Evolutionary conservation across 2,113 vertebrate species (phyloP), one percentile per base, ranked within the genome.

Genomic region (Cyprinodon brontotheroides): DNA sequence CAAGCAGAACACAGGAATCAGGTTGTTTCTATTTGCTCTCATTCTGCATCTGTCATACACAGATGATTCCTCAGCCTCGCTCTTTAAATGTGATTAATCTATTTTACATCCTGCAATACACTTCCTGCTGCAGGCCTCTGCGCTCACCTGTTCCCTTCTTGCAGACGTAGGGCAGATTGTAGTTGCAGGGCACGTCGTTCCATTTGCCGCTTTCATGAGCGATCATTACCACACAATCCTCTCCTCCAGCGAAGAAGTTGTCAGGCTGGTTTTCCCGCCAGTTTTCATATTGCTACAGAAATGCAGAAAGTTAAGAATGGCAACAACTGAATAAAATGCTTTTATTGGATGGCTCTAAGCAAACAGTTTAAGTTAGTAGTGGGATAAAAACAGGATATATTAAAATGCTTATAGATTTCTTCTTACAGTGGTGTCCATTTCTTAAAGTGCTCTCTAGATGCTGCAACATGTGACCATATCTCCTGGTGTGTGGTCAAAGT

Each of bases 181-280:
- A 99, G 94, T 99, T 99, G 93, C 98, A 99, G 71, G 98, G 98
- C 17, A 99, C 97, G 0, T 99, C 98, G 0, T 98, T 99, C 98
- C 98, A 99, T 83, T 96, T 97, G 66, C 97, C 96, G 0, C 95
- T 96, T 91, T 98, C 97, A 3, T 98, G 98, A 1, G 96, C 95
- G 75, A 99, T 97, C 94, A 97, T 96, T 61, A 99, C 98, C 89
- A 98, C 97, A 0, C 97, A 99, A 89, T 99, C 98, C 84, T 99
- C 98, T 1, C 98, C 97, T 0, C 97, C 97, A 29, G 97, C 96
- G 3, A 99, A 99, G 94, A 99, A 99, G 83, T 98, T 99, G 91
- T 99, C 98, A 0, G 98, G 98, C 78, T 99, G 98, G 86, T 98
- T 97, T 87, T 97, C 95, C n/a, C 96, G 84, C 98, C 98, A 99